phyloP scores from a whole-genome alignment of 2,888 invertebrate genomes.

The Microdon myrmicae region DNA sequence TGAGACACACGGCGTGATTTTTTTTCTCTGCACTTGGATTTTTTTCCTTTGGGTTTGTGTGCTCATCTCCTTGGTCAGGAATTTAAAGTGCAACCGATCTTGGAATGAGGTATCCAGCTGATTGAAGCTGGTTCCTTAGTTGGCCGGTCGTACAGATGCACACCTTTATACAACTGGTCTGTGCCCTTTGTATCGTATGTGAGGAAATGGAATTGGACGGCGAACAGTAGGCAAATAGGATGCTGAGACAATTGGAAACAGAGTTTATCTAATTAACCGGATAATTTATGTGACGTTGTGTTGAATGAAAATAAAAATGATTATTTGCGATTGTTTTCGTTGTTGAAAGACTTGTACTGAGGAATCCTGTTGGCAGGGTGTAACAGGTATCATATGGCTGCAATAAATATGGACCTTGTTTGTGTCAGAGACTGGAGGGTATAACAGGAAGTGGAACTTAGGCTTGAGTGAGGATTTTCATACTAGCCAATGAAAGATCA shows the following conservation, averaged over 20 bases:
- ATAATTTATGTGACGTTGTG: slow-evolving; percentile 29
- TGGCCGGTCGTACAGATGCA: slow-evolving; percentile 7
- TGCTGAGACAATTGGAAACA: slow-evolving; percentile 24
- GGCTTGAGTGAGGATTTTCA: no score
- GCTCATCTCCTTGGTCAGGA: slow-evolving; percentile 16
- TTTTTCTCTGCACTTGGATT: slow-evolving; percentile 6
- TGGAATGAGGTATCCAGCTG: slow-evolving; percentile 50
- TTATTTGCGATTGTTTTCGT: slow-evolving; percentile 32
- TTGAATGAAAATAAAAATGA: slow-evolving; percentile 35
- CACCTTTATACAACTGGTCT: neutral
- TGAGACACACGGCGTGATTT: neutral
- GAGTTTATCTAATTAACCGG: slow-evolving; percentile 42
- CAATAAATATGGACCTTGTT: no score
- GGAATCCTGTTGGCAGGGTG: no score
- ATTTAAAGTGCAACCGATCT: slow-evolving; percentile 47
- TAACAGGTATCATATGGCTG: no score
- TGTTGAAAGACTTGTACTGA: no score
- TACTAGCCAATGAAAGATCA: no score
- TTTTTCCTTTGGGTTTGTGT: neutral
- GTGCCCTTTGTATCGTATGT: slow-evolving; percentile 12
- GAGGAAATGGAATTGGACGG: slow-evolving; percentile 21
- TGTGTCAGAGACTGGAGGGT: no score
- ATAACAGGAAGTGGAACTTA: no score
- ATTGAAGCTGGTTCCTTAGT: slow-evolving; percentile 38
- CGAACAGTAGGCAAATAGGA: slow-evolving; percentile 26